These are phyloP conservation scores for Caranx ignobilis DNA, from an alignment of 2,113 vertebrate genomes.

Conservation along the genomic window DNA sequence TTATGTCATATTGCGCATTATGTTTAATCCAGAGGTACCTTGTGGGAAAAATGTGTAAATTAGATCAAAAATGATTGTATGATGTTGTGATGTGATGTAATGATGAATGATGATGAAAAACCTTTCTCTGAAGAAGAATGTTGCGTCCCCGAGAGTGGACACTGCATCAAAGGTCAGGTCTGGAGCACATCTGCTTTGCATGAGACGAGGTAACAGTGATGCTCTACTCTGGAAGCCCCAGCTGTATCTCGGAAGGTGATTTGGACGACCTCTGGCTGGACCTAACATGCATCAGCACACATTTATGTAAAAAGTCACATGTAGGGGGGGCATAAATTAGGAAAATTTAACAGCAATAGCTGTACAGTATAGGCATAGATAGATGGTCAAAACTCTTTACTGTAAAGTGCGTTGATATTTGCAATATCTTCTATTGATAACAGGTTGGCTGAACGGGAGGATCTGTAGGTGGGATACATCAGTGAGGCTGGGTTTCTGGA, in stretches of 20 bases:
- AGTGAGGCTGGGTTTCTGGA: constrained; percentile 83
- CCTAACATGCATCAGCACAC: constrained; percentile 58
- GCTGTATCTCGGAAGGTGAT: constrained; percentile 45
- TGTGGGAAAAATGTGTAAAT: not conserved
- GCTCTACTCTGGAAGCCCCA: constrained; percentile 57
- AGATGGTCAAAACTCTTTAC: constrained; percentile 72
- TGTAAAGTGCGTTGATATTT: constrained; percentile 87
- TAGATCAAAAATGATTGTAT: not conserved
- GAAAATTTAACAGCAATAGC: not conserved
- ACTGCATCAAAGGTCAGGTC: constrained; percentile 83
- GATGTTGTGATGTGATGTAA: too few species aligned
- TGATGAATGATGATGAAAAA: constrained; percentile 18
- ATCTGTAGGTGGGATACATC: constrained; percentile 88
- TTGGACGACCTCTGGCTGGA: constrained; percentile 48
- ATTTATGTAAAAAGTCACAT: not conserved
- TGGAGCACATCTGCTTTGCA: constrained; percentile 76
- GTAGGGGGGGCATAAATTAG: not conserved
- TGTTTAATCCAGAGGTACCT: constrained; percentile 87
- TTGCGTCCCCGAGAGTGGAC: constrained; percentile 75
- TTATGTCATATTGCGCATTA: constrained; percentile 74
- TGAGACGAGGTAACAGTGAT: constrained; percentile 48
- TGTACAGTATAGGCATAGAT: not conserved
- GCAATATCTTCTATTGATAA: constrained; percentile 86
- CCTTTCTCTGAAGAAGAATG: constrained; percentile 84
- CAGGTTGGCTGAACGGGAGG: constrained; percentile 41